Conservation (phyloP, 2,113 vertebrate genomes). For the Rhabdomys dilectus region DNA sequence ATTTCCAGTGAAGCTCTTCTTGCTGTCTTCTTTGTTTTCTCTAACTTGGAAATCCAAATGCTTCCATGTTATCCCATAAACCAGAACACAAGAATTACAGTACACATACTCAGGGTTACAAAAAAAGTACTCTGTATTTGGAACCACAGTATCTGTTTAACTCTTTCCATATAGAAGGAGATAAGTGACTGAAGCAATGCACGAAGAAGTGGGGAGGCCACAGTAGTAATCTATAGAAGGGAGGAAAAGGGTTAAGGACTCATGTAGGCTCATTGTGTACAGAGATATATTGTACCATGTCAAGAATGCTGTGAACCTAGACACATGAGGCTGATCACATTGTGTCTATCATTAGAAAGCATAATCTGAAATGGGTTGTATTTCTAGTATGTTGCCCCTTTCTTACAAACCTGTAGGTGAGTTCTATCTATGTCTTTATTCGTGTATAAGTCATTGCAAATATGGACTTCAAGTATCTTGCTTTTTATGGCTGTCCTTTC, state of each 20-base stretch:
- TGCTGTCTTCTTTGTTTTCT: neutral
- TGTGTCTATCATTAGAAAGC: neutral
- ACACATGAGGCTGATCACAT: neutral
- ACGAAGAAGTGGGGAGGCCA: too few species aligned
- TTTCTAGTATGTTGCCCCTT: neutral
- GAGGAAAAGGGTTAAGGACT: too few species aligned
- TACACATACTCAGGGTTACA: neutral
- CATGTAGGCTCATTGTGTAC: neutral
- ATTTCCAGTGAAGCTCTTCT: neutral
- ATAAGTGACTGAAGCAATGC: neutral
- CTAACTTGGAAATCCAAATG: too few species aligned
- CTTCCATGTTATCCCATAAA: too few species aligned
- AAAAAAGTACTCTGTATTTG: neutral
- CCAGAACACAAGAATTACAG: neutral
- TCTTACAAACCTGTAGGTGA: neutral
- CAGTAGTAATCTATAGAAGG: too few species aligned
- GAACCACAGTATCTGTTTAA: neutral
- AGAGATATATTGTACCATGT: too few species aligned
- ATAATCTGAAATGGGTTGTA: rapidly evolving
- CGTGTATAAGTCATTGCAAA: neutral
- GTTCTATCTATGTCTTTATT: too few species aligned
- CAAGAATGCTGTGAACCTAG: neutral
- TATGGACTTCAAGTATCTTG: neutral
- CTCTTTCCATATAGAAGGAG: neutral
- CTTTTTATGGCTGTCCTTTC: neutral